phyloP scores from a whole-genome alignment of 2,888 invertebrate species.

The Labia minor region DNA sequence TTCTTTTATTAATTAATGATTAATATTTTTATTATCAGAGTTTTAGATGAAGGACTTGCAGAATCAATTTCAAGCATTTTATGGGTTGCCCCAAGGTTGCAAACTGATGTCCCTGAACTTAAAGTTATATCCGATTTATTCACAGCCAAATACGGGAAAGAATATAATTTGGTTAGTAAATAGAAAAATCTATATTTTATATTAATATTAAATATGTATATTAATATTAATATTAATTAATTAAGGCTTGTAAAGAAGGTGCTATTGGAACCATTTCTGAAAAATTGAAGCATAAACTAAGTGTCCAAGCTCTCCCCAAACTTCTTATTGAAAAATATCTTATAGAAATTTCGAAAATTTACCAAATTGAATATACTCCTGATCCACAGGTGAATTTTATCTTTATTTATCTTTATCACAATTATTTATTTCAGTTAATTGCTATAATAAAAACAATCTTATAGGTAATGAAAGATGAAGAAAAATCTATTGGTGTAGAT shows the following conservation, averaged over 20 bases:
- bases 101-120: slow-evolving; percentile 66
- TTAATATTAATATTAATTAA: too few relatives aligned
- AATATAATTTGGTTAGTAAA: slow-evolving; percentile 60
- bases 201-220: neutral
- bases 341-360: slow-evolving; percentile 93
- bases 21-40: slow-evolving; percentile 36
- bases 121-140: slow-evolving; percentile 78
- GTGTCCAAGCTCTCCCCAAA: slow-evolving; percentile 90
- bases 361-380: slow-evolving; percentile 87
- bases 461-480: slow-evolving; percentile 63
- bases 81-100: slow-evolving; percentile 92
- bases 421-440: slow-evolving; percentile 18
- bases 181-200: neutral
- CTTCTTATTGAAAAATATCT: slow-evolving; percentile 86
- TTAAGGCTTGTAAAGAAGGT: slow-evolving; percentile 65
- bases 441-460: neutral
- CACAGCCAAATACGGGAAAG: slow-evolving; percentile 84
- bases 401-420: too few relatives aligned
- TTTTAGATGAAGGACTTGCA: slow-evolving; percentile 83
- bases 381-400: slow-evolving; percentile 71
- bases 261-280: slow-evolving; percentile 71
- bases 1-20: neutral
- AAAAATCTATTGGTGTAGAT: slow-evolving; percentile 44
- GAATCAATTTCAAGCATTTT: slow-evolving; percentile 93
- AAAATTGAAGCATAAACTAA: slow-evolving; percentile 85